Evolutionary conservation across 2,113 vertebrate species (phyloP).

Genomic region (Pseudonaja textilis): DNA sequence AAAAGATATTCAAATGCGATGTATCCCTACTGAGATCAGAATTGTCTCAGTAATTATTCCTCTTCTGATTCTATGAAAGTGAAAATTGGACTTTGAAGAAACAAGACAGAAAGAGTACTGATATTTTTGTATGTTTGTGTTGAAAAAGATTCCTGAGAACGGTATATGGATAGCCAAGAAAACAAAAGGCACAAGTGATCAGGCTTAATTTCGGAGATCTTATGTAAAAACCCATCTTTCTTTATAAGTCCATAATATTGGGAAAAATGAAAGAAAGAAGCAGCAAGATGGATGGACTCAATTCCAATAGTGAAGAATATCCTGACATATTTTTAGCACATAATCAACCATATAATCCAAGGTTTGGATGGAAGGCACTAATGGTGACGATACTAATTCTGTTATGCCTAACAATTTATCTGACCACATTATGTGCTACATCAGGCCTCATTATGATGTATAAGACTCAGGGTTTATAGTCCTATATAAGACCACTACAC

Average conservation of each 20-base stretch:
- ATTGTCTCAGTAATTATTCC: neutral
- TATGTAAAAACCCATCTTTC: neutral
- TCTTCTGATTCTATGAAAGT: neutral
- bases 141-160: neutral
- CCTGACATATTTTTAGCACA: neutral
- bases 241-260: neutral
- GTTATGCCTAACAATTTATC: neutral
- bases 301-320: neutral
- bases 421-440: neutral
- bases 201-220: neutral
- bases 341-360: neutral
- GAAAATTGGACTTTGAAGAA: neutral
- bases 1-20: neutral
- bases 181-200: neutral
- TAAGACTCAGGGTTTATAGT: constrained; percentile 6
- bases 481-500: neutral
- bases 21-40: neutral
- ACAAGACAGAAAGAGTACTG: neutral
- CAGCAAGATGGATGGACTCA: neutral
- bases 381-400: neutral
- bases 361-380: neutral
- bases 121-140: neutral
- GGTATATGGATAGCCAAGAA: neutral
- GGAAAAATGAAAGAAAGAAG: neutral
- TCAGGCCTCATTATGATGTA: neutral